Evolutionary conservation across 64 coral and sea anemone genomes (phyloP), one percentile per base, ranked within the genome.

Genomic region (Stylophora pistillata): DNA sequence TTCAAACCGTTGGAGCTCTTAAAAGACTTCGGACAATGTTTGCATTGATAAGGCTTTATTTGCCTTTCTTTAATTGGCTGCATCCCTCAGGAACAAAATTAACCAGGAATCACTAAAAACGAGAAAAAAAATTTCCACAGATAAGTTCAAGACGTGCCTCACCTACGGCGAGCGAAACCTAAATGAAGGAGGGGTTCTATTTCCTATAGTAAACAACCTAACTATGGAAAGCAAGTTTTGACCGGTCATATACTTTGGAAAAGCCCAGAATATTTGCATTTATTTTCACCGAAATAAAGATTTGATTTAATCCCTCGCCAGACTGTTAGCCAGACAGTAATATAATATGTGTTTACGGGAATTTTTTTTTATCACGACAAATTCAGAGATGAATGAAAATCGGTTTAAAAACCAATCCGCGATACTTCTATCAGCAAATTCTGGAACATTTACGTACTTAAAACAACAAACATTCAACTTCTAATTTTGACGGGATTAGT

Each of bases 1-100:
- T 96, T 96, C 30, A 96, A 53, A 0, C 94, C 90, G 33, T 93
- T 96, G 1, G 90, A 92, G 64, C 90, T 96, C 61, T 86, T 96
- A 28, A 96, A 96, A 0, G 94, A 92, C 56, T 96, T 96, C 0
- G 64, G 28, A 29, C 94, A 96, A 25, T 61, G 56, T 10, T 52
- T 53, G 56, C 94, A 96, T 0, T 72, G 41, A 52, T 79, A 86
- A 2, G 86, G 86, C 66, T 89, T 96, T 9, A 71, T 58, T 55
- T 78, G 90, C 41, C 89, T 85, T 74, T 76, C 80, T 70, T 70
- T 84, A 30, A 86, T 63, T 1, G 94, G 94, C 65, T 93, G 90
- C 94, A 93, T 96, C 27, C 2, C 20, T 25, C 2, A 10, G 64
- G 5, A 5, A 25, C 12, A 68, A 26, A 68, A 26, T 25, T 68